phyloP scores from a whole-genome alignment of 2,797 vertebrate species.

The Pseudochaenichthys georgianus region DNA sequence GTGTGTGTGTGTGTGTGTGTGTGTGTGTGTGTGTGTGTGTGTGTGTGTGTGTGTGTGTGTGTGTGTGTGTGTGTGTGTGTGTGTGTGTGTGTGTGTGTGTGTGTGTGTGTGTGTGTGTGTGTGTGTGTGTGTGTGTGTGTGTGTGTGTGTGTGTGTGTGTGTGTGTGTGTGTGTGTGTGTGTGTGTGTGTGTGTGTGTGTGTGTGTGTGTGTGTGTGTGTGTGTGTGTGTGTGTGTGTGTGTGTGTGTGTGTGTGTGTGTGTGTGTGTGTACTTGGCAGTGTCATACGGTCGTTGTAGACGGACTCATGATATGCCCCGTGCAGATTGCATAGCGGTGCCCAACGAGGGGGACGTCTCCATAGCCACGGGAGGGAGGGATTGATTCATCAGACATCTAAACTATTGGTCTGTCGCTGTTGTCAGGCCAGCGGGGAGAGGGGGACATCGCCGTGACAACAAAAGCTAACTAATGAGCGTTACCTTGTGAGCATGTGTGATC shows the following conservation, averaged over 20 bases:
- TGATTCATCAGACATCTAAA: conserved; percentile 51
- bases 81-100: neutral
- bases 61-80: neutral
- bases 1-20: neutral
- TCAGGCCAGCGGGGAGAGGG: conserved; percentile 22
- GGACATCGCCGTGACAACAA: conserved; percentile 12
- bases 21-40: neutral
- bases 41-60: too few relatives aligned
- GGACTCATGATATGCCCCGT: conserved; percentile 72
- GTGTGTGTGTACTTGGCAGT: conserved; percentile 1
- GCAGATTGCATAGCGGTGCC: conserved; percentile 49
- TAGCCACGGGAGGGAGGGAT: conserved; percentile 45
- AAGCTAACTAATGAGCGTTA: conserved; percentile 26
- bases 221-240: too few relatives aligned
- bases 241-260: too few relatives aligned
- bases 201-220: too few relatives aligned
- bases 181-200: too few relatives aligned
- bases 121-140: neutral
- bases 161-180: too few relatives aligned
- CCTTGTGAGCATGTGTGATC: conserved; percentile 20
- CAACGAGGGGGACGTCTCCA: conserved; percentile 54
- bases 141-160: neutral
- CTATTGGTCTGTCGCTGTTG: conserved; percentile 42
- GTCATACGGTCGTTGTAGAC: conserved; percentile 63
- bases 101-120: neutral